phyloP scores from a whole-genome alignment of 2,888 invertebrate species.

The Biston betularia region DNA sequence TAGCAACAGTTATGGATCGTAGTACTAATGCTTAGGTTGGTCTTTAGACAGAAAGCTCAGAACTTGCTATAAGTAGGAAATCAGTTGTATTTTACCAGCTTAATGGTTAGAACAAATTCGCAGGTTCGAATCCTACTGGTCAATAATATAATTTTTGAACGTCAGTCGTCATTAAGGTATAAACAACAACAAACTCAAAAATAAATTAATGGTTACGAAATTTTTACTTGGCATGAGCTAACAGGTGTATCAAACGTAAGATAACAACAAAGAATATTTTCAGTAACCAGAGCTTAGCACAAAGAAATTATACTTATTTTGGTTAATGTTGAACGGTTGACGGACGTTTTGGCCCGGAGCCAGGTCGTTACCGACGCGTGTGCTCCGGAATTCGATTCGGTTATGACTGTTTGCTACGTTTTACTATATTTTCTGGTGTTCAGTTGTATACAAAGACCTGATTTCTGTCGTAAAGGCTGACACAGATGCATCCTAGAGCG shows the following conservation, averaged over 20 bases:
- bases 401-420: conserved; percentile 48
- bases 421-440: conserved; percentile 44
- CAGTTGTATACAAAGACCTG: conserved; percentile 39
- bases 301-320: conserved; percentile 54
- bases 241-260: conserved; percentile 43
- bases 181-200: background rate
- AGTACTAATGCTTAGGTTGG: too few species aligned
- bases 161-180: too few species aligned
- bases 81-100: too few species aligned
- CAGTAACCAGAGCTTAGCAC: conserved; percentile 38
- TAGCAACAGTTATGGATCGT: too few species aligned
- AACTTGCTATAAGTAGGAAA: too few species aligned
- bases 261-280: conserved; percentile 38
- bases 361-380: conserved; percentile 56
- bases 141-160: too few species aligned
- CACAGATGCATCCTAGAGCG: conserved; percentile 38
- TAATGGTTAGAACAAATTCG: too few species aligned
- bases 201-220: background rate
- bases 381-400: conserved; percentile 53
- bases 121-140: too few species aligned
- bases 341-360: conserved; percentile 55
- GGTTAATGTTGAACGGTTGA: conserved; percentile 58
- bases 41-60: too few species aligned
- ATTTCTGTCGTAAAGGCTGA: conserved; percentile 37
- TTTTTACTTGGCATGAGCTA: conserved; percentile 25